Conservation (phyloP, 1,140 invertebrate species). For the Centruroides vittatus region DNA sequence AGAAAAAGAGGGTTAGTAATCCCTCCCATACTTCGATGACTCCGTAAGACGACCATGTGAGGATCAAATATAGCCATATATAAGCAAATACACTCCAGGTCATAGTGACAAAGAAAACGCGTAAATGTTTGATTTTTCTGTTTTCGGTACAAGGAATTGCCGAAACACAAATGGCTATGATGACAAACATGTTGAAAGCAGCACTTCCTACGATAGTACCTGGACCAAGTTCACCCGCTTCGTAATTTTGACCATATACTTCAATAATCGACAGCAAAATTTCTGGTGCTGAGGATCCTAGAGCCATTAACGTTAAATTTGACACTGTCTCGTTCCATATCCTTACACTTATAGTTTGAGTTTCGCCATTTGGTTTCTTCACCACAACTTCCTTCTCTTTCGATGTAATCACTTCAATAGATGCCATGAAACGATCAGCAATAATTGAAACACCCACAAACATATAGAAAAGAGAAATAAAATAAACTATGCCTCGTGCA, state of each 20-base stretch:
- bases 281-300: constrained; percentile 98
- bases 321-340: constrained; percentile 98
- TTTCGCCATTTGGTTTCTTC: constrained; percentile 60
- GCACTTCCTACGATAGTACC: constrained; percentile 96
- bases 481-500: constrained; percentile 79
- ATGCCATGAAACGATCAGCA: constrained; percentile 96
- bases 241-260: constrained; percentile 79
- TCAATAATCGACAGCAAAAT: constrained; percentile 95
- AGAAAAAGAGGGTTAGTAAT: constrained; percentile 86
- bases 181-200: constrained; percentile 96
- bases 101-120: constrained; percentile 96
- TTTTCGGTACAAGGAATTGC: constrained; percentile 66
- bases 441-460: constrained; percentile 99
- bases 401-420: constrained; percentile 98
- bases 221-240: constrained; percentile 92
- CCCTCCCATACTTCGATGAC: constrained; percentile 92
- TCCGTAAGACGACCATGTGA: constrained; percentile 69
- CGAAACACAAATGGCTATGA: constrained; percentile 88
- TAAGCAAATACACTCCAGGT: constrained; percentile 97
- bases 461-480: constrained; percentile 72
- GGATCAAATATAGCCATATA: constrained; percentile 97
- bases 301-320: constrained; percentile 97
- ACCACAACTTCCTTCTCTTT: constrained; percentile 84
- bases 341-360: constrained; percentile 62
- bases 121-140: constrained; percentile 79